phyloP scores from a whole-genome alignment of 1,140 invertebrate genomes.

The Dendroctonus valens region DNA sequence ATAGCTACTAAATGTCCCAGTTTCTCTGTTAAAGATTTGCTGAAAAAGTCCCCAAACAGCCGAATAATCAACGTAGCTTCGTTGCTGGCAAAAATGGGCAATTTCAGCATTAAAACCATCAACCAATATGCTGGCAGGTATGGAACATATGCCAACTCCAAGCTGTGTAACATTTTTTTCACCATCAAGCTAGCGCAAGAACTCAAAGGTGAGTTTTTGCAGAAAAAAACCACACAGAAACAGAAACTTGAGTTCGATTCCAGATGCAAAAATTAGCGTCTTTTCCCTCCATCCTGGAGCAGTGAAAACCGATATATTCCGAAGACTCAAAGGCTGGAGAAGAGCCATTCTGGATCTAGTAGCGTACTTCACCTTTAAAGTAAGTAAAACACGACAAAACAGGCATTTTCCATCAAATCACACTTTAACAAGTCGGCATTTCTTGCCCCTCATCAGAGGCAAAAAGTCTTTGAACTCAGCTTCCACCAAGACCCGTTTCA shows the following conservation, averaged over 20 bases:
- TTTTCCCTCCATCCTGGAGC: conserved; percentile 47
- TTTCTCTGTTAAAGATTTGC: conserved; percentile 53
- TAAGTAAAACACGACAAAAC: conserved; percentile 7
- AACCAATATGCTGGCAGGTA: conserved; percentile 44
- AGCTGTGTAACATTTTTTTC: conserved; percentile 69
- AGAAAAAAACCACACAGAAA: neutral
- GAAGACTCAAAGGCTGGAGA: conserved; percentile 32
- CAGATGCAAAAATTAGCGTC: conserved; percentile 47
- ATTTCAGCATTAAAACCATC: conserved; percentile 64
- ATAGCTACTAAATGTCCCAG: neutral
- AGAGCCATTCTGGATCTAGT: conserved; percentile 19
- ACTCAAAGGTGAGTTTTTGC: conserved; percentile 49
- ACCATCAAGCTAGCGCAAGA: conserved; percentile 59
- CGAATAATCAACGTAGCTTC: conserved; percentile 72
- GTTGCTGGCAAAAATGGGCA: conserved; percentile 58
- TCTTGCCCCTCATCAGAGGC: no score
- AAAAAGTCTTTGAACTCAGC: no score
- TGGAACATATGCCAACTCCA: conserved; percentile 62
- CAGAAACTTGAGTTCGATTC: neutral
- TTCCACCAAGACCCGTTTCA: no score
- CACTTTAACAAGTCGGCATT: no score
- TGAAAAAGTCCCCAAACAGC: conserved; percentile 57
- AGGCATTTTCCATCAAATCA: neutral
- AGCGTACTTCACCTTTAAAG: conserved; percentile 31
- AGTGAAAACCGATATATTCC: conserved; percentile 46